Evolutionary conservation across 2,888 invertebrate genomes (phyloP).

Genomic region (Tromatobia lineatoria): DNA sequence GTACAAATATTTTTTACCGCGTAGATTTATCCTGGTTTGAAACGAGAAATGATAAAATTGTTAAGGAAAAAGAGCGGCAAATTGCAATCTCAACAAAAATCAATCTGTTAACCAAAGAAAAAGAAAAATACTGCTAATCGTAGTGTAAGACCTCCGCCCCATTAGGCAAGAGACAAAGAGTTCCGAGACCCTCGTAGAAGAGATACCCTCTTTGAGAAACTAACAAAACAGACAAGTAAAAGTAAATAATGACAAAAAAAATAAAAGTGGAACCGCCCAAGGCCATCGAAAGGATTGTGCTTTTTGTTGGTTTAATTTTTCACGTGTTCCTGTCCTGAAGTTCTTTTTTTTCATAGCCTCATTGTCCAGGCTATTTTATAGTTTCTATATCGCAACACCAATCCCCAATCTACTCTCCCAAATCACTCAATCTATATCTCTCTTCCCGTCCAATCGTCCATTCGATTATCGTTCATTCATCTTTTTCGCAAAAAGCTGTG

Average conservation of each 20-base stretch:
- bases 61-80: constrained; percentile 8
- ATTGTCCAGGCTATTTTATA: constrained; percentile 20
- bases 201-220: constrained; percentile 76
- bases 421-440: constrained; percentile 39
- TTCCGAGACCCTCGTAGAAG: constrained; percentile 80
- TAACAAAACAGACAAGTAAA: constrained; percentile 49
- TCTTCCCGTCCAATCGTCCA: constrained; percentile 64
- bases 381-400: not conserved
- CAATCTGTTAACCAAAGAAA: constrained; percentile 61
- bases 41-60: constrained; percentile 48
- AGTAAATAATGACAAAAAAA: constrained; percentile 44
- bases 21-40: not conserved
- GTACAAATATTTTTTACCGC: too few relatives aligned
- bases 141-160: constrained; percentile 82
- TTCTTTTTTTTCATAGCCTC: constrained; percentile 13
- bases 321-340: constrained; percentile 20
- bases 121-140: constrained; percentile 80
- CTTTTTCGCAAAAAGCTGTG: constrained; percentile 78
- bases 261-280: constrained; percentile 76
- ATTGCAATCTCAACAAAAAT: constrained; percentile 50
- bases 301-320: constrained; percentile 73
- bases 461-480: constrained; percentile 65
- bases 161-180: constrained; percentile 79
- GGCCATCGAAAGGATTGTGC: constrained; percentile 78
- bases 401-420: not conserved